Base-by-base conservation (phyloP, 2,797 vertebrate species). In the Spea hammondii region DNA sequence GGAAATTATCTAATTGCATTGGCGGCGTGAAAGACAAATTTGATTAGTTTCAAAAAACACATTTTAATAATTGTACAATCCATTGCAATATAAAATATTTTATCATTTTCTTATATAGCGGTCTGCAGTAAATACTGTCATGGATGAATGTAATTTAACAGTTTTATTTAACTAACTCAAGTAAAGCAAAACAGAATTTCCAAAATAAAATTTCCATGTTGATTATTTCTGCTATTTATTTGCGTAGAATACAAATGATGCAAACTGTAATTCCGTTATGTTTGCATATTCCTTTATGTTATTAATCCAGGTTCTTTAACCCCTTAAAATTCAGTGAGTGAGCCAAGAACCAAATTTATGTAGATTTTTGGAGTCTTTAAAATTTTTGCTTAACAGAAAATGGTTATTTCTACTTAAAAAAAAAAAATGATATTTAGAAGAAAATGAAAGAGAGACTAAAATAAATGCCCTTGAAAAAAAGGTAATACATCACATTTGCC, bases 1-100 rank as follows among this genome's bases (percentile, higher is more conserved):
- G 47, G 49, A 68, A 68, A 68, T 68, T 4, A 11, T 8, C 67
- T 50, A 69, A 69, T 69, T 51, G 51, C 10, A 70, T 8, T 54
- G 10, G 17, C 5, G 10, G 14, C 51, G 49, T 53, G n/a, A 70
- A 70, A 17, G 48, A 17, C 53, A 1, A 70, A 32, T 54, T 53
- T 46, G 7, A 59, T 54, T 5, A 47, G 45, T 9, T 59, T 72
- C 12, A 11, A 11, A 6, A 13, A 72, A 53, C 45, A 53, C 44
- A 46, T 48, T n/a, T n/a, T 47, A 72, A 48, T 45, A n/a, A 44
- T 46, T 59, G 4, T 69, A 50, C 32, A 32, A 32, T 32, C 32
- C 32, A 32, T 32, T 32, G 32, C 32, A 32, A 32, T 32, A 32
- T 32, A 32, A 32, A 32, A 32, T 51, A 69, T 69, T 69, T 50